Conservation (phyloP, 2,888 invertebrate species). For the Eutolmus rufibarbis region DNA sequence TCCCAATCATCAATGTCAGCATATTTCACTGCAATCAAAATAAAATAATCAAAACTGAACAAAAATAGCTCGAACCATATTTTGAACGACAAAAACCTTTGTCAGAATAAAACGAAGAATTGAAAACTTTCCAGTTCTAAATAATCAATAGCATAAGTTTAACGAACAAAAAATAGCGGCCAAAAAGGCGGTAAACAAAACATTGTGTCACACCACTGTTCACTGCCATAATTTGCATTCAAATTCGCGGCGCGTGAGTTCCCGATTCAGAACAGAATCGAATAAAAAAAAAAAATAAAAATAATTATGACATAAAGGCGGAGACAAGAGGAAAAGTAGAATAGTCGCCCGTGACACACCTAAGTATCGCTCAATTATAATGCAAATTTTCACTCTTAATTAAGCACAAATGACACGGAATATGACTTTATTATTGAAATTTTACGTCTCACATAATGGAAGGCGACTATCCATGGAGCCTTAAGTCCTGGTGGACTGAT, state of each 20-base stretch:
- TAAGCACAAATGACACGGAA: neutral
- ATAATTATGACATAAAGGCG: neutral
- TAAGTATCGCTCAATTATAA: neutral
- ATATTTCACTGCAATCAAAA: neutral
- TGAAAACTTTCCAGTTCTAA: neutral
- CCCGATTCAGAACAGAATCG: neutral
- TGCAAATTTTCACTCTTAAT: neutral
- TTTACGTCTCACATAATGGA: neutral
- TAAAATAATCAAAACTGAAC: neutral
- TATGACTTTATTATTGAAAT: neutral
- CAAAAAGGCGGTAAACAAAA: neutral
- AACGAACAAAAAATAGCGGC: neutral
- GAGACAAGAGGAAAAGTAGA: neutral
- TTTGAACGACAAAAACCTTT: neutral
- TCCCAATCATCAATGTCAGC: neutral
- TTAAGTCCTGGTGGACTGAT: neutral
- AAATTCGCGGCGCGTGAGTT: neutral
- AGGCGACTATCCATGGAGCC: neutral
- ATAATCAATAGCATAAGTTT: neutral
- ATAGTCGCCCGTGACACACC: neutral
- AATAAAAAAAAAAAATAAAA: neutral
- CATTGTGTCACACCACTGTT: neutral
- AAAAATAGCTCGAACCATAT: neutral
- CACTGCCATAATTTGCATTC: neutral
- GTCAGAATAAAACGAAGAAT: neutral